phyloP scores from a whole-genome alignment of 2,113 vertebrate species.

The Pygoscelis adeliae region DNA sequence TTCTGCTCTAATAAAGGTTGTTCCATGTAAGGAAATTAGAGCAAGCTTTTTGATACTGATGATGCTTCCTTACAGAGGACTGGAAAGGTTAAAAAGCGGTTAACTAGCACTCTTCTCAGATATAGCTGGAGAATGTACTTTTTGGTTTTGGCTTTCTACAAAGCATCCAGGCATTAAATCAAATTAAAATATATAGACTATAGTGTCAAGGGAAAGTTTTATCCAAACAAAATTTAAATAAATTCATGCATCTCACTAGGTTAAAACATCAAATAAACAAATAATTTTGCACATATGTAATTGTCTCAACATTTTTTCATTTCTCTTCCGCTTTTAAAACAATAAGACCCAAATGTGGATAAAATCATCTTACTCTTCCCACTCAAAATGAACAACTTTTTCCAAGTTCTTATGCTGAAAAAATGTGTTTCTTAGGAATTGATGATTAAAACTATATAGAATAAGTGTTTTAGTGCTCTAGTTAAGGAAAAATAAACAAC shows the following conservation, averaged over 20 bases:
- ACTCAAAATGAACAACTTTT: slow-evolving; percentile 13
- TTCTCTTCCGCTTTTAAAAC: slow-evolving; percentile 32
- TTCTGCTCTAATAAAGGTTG: not conserved
- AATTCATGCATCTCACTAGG: not conserved
- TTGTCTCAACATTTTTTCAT: slow-evolving; percentile 12
- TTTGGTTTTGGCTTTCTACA: not conserved
- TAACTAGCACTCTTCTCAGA: not conserved
- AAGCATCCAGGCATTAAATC: not conserved
- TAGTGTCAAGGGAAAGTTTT: not conserved
- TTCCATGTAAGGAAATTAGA: not conserved
- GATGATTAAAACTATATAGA: not conserved
- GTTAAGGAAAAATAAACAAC: slow-evolving; percentile 53
- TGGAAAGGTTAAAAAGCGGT: not conserved
- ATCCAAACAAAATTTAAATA: slow-evolving; percentile 29
- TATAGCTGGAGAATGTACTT: not conserved
- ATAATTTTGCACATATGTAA: slow-evolving; percentile 33
- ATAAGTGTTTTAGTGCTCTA: not conserved
- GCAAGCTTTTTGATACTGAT: not conserved
- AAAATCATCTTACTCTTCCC: slow-evolving; percentile 32
- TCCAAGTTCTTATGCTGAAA: slow-evolving; percentile 21
- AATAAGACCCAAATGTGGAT: slow-evolving; percentile 43
- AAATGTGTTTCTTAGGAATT: slow-evolving; percentile 4
- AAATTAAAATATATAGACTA: not conserved
- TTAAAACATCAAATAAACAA: slow-evolving; percentile 21
- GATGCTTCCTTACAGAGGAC: not conserved